A percentile compares a stretch with the other conserved stretches of the same genome.
These are phyloP conservation scores for Halocynthia roretzi DNA, from an alignment of 23 tunicate species.

Conservation along the genomic window DNA sequence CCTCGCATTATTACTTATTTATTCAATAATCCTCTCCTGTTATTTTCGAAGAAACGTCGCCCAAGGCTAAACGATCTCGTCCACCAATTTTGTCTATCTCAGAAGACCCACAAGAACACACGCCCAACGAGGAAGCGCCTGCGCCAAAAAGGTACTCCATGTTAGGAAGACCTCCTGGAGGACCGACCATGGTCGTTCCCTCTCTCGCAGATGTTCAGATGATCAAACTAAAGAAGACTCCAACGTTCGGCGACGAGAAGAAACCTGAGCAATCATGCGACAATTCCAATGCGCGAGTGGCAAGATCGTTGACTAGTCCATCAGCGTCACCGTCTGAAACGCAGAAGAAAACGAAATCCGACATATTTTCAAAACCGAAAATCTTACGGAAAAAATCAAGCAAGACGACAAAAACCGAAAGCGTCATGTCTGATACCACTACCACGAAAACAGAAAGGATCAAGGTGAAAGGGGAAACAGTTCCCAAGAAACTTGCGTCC, in stretches of 20 bases:
- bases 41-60: background rate
- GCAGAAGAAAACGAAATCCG: too few species aligned
- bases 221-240: background rate
- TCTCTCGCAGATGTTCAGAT: background rate
- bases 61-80: background rate
- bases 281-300: too few species aligned
- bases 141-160: background rate
- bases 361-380: too few species aligned
- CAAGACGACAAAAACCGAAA: background rate
- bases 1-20: too few species aligned
- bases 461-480: too few species aligned
- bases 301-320: too few species aligned
- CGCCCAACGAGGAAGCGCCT: background rate
- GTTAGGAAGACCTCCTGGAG: slow-evolving; percentile 1
- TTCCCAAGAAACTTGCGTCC: too few species aligned
- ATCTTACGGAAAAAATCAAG: too few species aligned
- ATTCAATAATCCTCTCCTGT: too few species aligned
- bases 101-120: background rate
- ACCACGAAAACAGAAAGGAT: background rate
- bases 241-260: too few species aligned
- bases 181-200: slow-evolving; percentile 1
- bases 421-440: background rate
- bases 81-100: background rate
- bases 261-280: too few species aligned
- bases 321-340: too few species aligned